Base-by-base conservation (phyloP, 2,888 invertebrate genomes). In the Pollenia angustigena region DNA sequence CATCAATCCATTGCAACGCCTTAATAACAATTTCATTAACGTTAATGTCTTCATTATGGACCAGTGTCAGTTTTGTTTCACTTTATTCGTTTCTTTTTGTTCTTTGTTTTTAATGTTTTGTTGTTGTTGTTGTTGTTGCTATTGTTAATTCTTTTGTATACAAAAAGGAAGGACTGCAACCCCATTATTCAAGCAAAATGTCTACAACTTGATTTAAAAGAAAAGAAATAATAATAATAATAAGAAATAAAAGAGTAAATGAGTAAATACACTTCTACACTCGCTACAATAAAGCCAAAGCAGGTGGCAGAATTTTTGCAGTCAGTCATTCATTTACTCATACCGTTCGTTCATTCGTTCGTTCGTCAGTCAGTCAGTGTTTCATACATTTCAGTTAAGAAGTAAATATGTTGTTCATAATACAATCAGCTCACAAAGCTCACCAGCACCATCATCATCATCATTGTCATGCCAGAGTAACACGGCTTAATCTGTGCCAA, bases 11-110 rank as follows among this genome's bases (percentile, higher is more conserved):
- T 88, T 88, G 89, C 85, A 89, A 89, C 89, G 91, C 90, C 91
- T 92, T 93, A 92, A 92, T 93, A 93, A 93, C 93, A 93, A 92
- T 92, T 93, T 92, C 92, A 93, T 93, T 93, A 93, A 91, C 90
- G 90, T 91, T 92, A 93, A 93, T 93, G 93, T 93, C 93, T 93
- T 93, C 92, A 93, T 93, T 92, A 82, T 82, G 76, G 32, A 91
- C 91, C 90, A 91, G 91, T 92, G 93, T 92, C 93, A 92, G 93
- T 90, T 81, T 74, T 79, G 60, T 76, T 82, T 69, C 81, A 75
- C 69, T 75, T 82, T 46, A 64, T 71, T 74, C 16, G 66, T 68
- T 66, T n/a, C 18, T 68, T 48, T 78, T 40, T 60, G 46, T 48
- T 14, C 23, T 66, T 23, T 23, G 48, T n/a, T 69, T 9, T 42